Base-by-base conservation (phyloP, 2,113 vertebrate species). In the Pyxicephalus adspersus region DNA sequence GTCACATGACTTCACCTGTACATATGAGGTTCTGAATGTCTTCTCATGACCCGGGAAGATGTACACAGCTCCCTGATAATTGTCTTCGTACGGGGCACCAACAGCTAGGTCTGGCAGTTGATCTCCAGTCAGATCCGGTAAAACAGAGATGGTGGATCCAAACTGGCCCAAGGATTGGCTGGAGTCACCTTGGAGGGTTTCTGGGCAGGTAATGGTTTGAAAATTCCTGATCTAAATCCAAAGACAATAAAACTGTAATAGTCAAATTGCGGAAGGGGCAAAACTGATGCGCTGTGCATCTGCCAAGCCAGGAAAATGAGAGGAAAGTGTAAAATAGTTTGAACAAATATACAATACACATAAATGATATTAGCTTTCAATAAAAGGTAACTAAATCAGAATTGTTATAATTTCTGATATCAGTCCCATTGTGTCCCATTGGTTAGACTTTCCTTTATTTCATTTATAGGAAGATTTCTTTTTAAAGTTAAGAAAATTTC, bases 11-110 rank as follows among this genome's bases (percentile, higher is more conserved):
- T 19, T 74, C 86, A 95, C 94, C 93, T 95, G 94, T 85, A 93
- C 93, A 60, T 90, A 91, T 19, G 85, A 81, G 23, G 91, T 91
- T 67, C 83, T 88, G 70, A 95, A 84, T 84, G 89, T 86, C 83
- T 86, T 91, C 9, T 77, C 84, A 3, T 91, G 82, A 4, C 94
- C 94, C 0, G 94, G 92, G 86, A 94, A 95, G 74, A 95, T 84
- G 18, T 95, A 95, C 54, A 95, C 76, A 13, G 94, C 94, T 4
- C 94, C 94, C 31, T 70, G 87, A 85, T 94, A 92, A 1, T 91
- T 92, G 19, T 95, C 93, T 84, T 95, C 94, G 76, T 93, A 85
- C 0, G 94, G 94, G 2, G 94, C 94, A 0, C 94, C 94, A 18
- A 95, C 87, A 45, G 94, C 83, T 78, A 95, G 86, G 81, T 95